A percentile compares a stretch with the other conserved stretches of the same genome.
Evolutionary conservation across 2,113 vertebrate species (phyloP).

Genomic region (Paramisgurnus dabryanus): DNA sequence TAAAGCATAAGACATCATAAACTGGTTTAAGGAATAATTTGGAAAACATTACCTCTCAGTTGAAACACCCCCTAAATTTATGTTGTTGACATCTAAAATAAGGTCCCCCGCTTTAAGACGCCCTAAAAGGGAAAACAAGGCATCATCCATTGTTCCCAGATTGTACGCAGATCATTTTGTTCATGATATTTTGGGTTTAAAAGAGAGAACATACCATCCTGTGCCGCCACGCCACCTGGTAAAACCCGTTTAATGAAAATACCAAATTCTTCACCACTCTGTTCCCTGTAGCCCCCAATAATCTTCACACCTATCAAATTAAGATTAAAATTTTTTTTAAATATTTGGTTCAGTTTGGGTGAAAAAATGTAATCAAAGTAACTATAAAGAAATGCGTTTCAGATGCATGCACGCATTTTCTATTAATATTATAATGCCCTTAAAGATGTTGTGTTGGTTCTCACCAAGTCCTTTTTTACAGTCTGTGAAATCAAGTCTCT

Average conservation of each 20-base stretch:
- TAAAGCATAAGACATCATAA: neutral
- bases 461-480: conserved; percentile 85
- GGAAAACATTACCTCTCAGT: conserved; percentile 77
- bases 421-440: conserved; percentile 1
- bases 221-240: conserved; percentile 76
- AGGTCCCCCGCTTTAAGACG: conserved; percentile 83
- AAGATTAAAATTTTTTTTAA: neutral
- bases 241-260: conserved; percentile 86
- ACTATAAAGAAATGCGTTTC: neutral
- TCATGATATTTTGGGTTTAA: neutral
- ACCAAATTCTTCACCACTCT: conserved; percentile 83
- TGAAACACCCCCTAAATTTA: conserved; percentile 81
- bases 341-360: neutral
- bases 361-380: neutral
- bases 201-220: conserved; percentile 74
- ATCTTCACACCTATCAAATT: conserved; percentile 80
- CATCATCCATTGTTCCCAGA: conserved; percentile 11
- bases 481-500: conserved; percentile 79
- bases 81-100: conserved; percentile 86
- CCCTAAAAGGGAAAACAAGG: conserved; percentile 64
- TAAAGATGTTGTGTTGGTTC: conserved; percentile 30
- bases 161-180: neutral
- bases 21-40: neutral
- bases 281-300: conserved; percentile 80
- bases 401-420: neutral